Evolutionary conservation across 2,797 vertebrate species (phyloP).

Genomic region (Babyrousa celebensis): DNA sequence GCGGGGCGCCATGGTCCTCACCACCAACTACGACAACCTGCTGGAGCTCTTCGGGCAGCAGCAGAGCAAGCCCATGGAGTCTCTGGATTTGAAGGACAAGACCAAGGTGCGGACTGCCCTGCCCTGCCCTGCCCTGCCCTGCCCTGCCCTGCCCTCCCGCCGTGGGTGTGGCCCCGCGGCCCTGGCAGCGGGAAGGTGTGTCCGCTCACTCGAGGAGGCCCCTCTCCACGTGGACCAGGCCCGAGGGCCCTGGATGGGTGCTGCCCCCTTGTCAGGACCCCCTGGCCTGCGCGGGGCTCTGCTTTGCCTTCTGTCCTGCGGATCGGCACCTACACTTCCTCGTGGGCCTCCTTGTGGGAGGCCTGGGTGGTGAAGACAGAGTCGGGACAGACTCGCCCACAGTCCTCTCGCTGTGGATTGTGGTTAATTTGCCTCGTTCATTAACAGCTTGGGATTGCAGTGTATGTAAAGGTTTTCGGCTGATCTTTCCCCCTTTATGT

Average conservation of each 20-base stretch:
- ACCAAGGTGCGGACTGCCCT: conserved; percentile 84
- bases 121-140: too few relatives aligned
- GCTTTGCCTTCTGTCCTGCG: fast-evolving
- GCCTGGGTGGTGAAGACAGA: fast-evolving
- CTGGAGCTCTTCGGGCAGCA: conserved; percentile 91
- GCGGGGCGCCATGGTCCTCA: conserved; percentile 90
- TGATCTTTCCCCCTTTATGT: too few relatives aligned
- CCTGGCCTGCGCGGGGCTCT: fast-evolving
- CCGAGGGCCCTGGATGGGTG: fast-evolving
- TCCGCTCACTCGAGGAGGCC: not conserved
- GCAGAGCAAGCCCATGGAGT: conserved; percentile 91
- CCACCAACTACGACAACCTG: conserved; percentile 92
- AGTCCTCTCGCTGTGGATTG: not conserved
- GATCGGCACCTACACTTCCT: fast-evolving
- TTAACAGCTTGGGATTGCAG: not conserved
- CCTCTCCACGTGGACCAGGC: not conserved
- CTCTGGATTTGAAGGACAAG: conserved; percentile 91
- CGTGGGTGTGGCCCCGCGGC: not conserved
- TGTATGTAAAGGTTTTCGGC: not conserved
- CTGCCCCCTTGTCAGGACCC: fast-evolving
- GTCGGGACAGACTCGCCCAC: too few relatives aligned
- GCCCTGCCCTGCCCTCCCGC: not conserved
- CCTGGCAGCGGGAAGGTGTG: too few relatives aligned
- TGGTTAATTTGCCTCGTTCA: not conserved
- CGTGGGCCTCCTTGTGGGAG: not conserved